A percentile compares a stretch with the other conserved stretches of the same genome.
Evolutionary conservation across 1,140 invertebrate genomes (phyloP).

Genomic region (Parasteatoda tepidariorum): DNA sequence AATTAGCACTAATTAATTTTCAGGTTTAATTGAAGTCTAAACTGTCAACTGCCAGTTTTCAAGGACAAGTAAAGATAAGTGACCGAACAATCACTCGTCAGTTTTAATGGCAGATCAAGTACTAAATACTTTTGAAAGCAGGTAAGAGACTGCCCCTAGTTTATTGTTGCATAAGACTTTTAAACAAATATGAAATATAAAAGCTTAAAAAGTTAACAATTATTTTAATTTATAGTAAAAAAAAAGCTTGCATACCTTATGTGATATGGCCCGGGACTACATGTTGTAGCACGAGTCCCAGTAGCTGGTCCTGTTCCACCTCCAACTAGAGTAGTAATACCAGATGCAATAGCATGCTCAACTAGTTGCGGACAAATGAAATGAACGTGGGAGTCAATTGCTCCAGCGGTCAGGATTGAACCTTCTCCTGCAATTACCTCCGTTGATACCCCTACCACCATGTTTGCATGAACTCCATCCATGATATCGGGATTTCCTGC

Average conservation of each 20-base stretch:
- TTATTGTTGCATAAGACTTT: no score
- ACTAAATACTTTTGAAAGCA: no score
- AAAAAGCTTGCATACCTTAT: constrained; percentile 67
- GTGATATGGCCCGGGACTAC: constrained; percentile 68
- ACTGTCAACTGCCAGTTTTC: no score
- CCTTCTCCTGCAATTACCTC: constrained; percentile 69
- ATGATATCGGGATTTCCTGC: constrained; percentile 69
- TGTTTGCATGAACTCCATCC: constrained; percentile 65
- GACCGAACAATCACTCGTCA: no score
- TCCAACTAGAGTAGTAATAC: constrained; percentile 69
- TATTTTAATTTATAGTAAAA: neutral
- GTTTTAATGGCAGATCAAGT: no score
- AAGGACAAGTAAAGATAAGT: no score
- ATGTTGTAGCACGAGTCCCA: constrained; percentile 68
- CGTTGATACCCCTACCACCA: constrained; percentile 68
- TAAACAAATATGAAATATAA: no score
- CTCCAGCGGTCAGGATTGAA: constrained; percentile 68
- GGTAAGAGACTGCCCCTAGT: no score
- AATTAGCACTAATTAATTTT: no score
- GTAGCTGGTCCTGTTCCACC: constrained; percentile 69
- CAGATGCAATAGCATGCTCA: constrained; percentile 67
- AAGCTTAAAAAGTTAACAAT: no score
- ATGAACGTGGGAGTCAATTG: constrained; percentile 68
- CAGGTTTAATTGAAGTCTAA: no score
- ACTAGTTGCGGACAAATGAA: constrained; percentile 68